Evolutionary conservation across 2,888 invertebrate species (phyloP), one percentile per base, ranked within the genome.

Genomic region (Lycaena phlaeas): DNA sequence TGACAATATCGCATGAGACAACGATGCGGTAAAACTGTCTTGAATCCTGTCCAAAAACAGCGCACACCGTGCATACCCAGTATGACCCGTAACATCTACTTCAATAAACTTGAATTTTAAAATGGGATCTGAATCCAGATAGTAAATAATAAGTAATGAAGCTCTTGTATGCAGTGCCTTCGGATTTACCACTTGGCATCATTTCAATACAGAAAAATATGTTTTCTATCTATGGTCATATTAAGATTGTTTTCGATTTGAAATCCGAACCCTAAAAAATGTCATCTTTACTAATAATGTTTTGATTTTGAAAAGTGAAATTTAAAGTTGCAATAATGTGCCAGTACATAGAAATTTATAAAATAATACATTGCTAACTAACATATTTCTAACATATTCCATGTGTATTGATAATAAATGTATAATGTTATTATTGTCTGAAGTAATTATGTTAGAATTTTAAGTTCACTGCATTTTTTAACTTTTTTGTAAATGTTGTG

Each of bases 161-260:
- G 14, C 25, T 14, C 22, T 22, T 14, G 30, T 34, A 17, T 18
- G 18, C 17, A 22, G 11, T 12, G 29, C 11, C 12, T 18, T 18
- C 27, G 38, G 30, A 39, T 18, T 29, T 39, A 22, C 39, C 30
- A 30, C 30, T 39, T 39, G 39, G 39, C 39, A 39, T 15, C 39
- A 18, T 25, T 30, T 39, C 39, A 39, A 39, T 39, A 22, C 30
- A 7, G 12, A 14, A 9, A 30, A 27, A 25, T 39, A 39, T 39
- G n/a, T 30, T 39, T 29, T 39, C 30, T 18, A 22, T 18, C 14
- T 25, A 30, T 39, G 39, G 25, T 17, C 10, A 25, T 30, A 30
- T 39, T 39, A 39, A 39, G 29, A 25, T 31, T 39, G 30, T 39
- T 39, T 39, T 31, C 30, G 29, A 25, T 39, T 39, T 39, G 30